These are phyloP conservation scores for Lagodon rhomboides DNA, from an alignment of 2,797 vertebrate species.

Conservation along the genomic window DNA sequence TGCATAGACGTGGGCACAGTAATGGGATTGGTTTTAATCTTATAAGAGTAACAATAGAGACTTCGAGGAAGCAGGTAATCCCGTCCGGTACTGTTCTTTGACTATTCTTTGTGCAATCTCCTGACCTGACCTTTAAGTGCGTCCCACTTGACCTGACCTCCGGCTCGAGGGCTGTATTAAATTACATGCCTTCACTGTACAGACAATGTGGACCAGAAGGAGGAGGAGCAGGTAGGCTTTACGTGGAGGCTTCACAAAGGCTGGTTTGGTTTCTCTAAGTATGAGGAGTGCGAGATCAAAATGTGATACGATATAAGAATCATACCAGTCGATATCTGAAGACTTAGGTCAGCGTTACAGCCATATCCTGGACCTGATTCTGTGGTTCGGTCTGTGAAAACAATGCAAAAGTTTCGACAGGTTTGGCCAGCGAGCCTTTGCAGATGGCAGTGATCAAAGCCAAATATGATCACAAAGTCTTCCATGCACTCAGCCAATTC, in stretches of 20 bases:
- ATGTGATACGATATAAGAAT: background rate
- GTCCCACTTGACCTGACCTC: constrained; percentile 47
- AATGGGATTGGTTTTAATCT: constrained; percentile 72
- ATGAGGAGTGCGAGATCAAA: background rate
- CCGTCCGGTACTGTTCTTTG: constrained; percentile 41
- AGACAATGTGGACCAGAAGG: background rate
- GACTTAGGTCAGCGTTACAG: constrained; percentile 16
- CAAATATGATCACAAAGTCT: constrained; percentile 45
- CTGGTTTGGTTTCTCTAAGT: background rate
- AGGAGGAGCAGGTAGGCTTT: background rate
- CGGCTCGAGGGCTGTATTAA: constrained; percentile 7
- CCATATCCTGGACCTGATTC: constrained; percentile 25
- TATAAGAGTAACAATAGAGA: constrained; percentile 62
- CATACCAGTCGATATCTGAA: background rate
- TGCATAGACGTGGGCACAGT: constrained; percentile 30
- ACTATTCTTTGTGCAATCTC: constrained; percentile 46
- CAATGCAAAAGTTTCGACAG: constrained; percentile 20
- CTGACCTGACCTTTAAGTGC: constrained; percentile 39
- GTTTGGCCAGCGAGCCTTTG: constrained; percentile 31
- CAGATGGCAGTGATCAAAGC: constrained; percentile 50
- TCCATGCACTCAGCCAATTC: constrained; percentile 10
- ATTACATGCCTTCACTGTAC: constrained; percentile 20
- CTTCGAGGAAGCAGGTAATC: constrained; percentile 46
- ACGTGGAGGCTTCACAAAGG: background rate
- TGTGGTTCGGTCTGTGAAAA: constrained; percentile 23